Conservation (phyloP, 1,140 invertebrate species). For the Ceratina australensis region DNA sequence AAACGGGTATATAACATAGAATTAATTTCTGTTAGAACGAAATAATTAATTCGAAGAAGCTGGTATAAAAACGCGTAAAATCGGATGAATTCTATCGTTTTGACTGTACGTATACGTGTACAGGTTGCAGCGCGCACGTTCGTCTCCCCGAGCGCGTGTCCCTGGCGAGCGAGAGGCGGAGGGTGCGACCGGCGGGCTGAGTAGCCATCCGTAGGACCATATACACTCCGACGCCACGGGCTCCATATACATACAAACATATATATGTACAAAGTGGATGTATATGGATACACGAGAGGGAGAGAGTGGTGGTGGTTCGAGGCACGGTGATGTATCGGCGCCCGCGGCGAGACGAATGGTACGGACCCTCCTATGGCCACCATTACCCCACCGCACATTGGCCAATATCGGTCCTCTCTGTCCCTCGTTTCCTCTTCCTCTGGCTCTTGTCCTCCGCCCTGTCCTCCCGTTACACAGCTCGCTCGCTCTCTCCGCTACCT, state of each 20-base stretch:
- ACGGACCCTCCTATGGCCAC: slow-evolving; percentile 73
- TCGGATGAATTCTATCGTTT: too few relatives aligned
- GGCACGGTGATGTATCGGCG: slow-evolving; percentile 77
- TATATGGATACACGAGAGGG: slow-evolving; percentile 66
- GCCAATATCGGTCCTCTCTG: slow-evolving; percentile 69
- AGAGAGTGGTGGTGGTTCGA: slow-evolving; percentile 71
- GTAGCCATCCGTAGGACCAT: slow-evolving; percentile 74
- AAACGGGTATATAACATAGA: too few relatives aligned
- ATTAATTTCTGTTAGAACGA: too few relatives aligned
- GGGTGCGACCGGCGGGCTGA: slow-evolving; percentile 72
- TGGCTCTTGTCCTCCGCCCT: not conserved
- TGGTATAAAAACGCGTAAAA: too few relatives aligned
- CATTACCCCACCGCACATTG: slow-evolving; percentile 73
- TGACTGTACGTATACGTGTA: not conserved
- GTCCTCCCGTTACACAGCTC: not conserved
- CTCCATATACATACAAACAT: slow-evolving; percentile 36
- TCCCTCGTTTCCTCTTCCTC: slow-evolving; percentile 14
- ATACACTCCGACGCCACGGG: slow-evolving; percentile 66
- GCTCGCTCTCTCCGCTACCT: slow-evolving; percentile 7
- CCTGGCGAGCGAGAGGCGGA: slow-evolving; percentile 56
- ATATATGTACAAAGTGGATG: slow-evolving; percentile 36
- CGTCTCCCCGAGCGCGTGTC: slow-evolving; percentile 46
- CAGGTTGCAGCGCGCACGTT: not conserved
- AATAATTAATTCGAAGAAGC: too few relatives aligned
- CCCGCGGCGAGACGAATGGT: slow-evolving; percentile 77